Base-by-base conservation (phyloP, 2,797 vertebrate species). In the Hemitrygon akajei region DNA sequence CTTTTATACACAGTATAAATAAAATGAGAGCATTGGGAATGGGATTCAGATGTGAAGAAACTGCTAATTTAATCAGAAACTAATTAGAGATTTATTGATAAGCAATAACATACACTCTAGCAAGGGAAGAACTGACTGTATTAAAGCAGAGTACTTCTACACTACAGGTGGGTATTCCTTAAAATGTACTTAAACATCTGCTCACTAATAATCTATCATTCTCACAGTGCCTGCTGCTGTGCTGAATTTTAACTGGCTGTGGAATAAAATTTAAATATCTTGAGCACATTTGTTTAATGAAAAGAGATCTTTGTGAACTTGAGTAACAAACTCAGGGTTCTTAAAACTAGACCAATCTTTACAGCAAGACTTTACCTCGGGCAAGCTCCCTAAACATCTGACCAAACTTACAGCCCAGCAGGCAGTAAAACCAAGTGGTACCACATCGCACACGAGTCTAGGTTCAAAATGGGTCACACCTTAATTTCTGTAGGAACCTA, bases 81-180 rank as follows among this genome's bases (percentile, higher is more conserved):
- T 93, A 93, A 93, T 93, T 76, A 76, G 47, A 71, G 69, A 75
- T 92, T 92, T 75, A 75, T 92, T 92, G 91, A 92, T 92, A 92
- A 56, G 27, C 69, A 27, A 75, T 76, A 73, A 56, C 73, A 76
- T 40, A 93, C 69, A 93, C 25, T 76, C 25, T 30, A 3, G 40
- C 27, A 56, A 56, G 75, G 40, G 16, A 93, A 93, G 25, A 56
- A n/a, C 73, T 58, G 91, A 76, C 27, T 47, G 4, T 75, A 30
- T 27, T 66, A n/a, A 58, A 56, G 11, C 47, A 56, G 12, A 93
- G 22, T 79, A 58, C 71, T 16, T n/a, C 40, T 76, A 71, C 27
- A 12, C 22, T 12, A 76, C 25, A 76, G 40, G 7, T 47, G 30
- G 37, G 37, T 22, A 92, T 22, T 73, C 47, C 30, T 25, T 47